Evolutionary conservation across 2,113 vertebrate genomes (phyloP).

Genomic region (Pogonocichla stellata): DNA sequence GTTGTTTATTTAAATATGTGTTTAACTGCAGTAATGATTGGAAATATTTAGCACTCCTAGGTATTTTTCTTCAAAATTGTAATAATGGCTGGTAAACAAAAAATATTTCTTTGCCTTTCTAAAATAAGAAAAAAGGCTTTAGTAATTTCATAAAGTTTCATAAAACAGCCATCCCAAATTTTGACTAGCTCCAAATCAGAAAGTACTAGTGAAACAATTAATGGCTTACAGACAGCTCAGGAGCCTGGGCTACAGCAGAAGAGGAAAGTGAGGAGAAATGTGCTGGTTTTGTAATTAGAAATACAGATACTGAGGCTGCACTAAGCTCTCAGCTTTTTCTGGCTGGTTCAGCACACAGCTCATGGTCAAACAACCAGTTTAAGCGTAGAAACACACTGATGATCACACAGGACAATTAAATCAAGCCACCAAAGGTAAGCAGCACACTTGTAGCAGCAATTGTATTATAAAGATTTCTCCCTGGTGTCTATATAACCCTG

Average conservation of each 20-base stretch:
- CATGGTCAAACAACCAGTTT: background rate
- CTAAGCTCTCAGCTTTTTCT: background rate
- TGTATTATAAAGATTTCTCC: background rate
- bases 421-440: background rate
- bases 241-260: background rate
- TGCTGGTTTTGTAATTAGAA: background rate
- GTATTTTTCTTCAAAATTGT: background rate
- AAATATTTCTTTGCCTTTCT: background rate
- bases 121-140: background rate
- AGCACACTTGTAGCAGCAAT: background rate
- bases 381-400: background rate
- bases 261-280: background rate
- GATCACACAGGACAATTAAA: background rate
- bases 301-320: background rate
- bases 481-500: background rate
- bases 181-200: background rate
- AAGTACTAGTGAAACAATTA: background rate
- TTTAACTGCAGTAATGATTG: slow-evolving; percentile 25
- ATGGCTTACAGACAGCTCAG: background rate
- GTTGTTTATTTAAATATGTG: slow-evolving; percentile 33
- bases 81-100: background rate
- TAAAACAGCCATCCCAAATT: background rate
- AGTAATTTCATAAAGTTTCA: background rate
- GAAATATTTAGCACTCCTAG: slow-evolving; percentile 27
- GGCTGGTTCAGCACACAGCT: background rate